phyloP scores from a whole-genome alignment of 2,797 vertebrate species.

The Gila robusta region DNA sequence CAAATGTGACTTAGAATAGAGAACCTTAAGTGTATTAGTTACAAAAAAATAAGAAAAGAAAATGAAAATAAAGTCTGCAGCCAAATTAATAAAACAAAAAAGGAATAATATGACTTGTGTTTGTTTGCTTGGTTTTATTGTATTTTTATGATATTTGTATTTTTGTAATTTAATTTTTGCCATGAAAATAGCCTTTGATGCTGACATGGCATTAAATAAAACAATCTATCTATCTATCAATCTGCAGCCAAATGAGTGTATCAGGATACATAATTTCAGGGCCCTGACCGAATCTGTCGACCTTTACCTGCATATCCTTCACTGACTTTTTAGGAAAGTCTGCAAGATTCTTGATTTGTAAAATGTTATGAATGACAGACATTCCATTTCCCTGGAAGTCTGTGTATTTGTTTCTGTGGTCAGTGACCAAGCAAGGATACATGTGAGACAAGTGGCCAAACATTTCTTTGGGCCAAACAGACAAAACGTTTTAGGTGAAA shows the following conservation, averaged over 20 bases:
- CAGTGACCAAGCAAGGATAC: not conserved
- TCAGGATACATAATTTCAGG: not conserved
- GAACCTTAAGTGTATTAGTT: no score
- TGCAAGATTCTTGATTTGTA: not conserved
- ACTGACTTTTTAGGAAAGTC: not conserved
- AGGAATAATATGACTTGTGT: no score
- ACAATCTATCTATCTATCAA: no score
- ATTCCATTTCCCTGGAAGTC: not conserved
- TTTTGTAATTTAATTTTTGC: no score
- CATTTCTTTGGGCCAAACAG: not conserved
- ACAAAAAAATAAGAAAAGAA: not conserved
- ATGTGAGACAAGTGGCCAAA: not conserved
- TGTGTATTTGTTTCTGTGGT: not conserved
- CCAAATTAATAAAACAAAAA: no score
- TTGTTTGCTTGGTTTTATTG: no score
- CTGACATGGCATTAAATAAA: no score
- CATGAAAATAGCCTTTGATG: no score
- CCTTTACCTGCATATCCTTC: not conserved
- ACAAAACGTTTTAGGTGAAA: not conserved
- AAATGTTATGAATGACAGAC: no score
- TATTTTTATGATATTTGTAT: no score
- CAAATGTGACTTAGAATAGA: no score
- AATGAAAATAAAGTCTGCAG: not conserved
- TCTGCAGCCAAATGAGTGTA: not conserved
- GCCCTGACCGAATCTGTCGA: not conserved